Evolutionary conservation across 2,113 vertebrate genomes (phyloP), one percentile per base, ranked within the genome.

Genomic region (Coryphaenoides rupestris): DNA sequence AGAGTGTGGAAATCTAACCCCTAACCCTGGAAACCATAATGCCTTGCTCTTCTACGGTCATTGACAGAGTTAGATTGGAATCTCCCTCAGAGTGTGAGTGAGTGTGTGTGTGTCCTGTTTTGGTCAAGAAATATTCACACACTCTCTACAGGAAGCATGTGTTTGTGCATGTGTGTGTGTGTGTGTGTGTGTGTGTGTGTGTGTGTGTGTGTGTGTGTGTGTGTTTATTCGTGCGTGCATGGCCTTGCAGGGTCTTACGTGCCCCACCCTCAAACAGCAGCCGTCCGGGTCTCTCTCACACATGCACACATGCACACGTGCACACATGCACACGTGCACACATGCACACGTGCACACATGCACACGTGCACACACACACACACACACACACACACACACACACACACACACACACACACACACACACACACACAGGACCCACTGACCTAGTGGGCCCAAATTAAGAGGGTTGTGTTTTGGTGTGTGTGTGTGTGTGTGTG

Each of bases 401-500:
- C 47, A 17, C 47, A 49, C 47, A 49, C 15, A 17, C 47, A 49
- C 15, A 17, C 47, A 49, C 47, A 49, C 47, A 49, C 47, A 49
- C 47, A 49, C 47, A 49, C 47, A n/a, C 47, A 49, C 45, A 24
- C 62, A 21, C 67, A 15, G 58, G 54, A 12, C 64, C 66, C 66
- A 66, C 67, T 82, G 77, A 80, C 81, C 77, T 62, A 78, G 24
- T 58, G 57, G 40, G 58, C 63, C 58, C 45, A 56, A 72, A 70
- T 65, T 60, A 50, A 62, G 70, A 5, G 63, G 22, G 19, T 56
- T 53, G 9, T 68, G 55, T 23, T n/a, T n/a, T n/a, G n/a, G 28
- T 33, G 28, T 33, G 28, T 33, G 28, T 33, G 28, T 33, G 28
- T 33, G 28, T 33, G 28, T 9, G 28, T 33, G 28, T 33, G 28